These are phyloP conservation scores for Fundulus diaphanus DNA, from an alignment of 2,797 vertebrate genomes.

Conservation along the genomic window DNA sequence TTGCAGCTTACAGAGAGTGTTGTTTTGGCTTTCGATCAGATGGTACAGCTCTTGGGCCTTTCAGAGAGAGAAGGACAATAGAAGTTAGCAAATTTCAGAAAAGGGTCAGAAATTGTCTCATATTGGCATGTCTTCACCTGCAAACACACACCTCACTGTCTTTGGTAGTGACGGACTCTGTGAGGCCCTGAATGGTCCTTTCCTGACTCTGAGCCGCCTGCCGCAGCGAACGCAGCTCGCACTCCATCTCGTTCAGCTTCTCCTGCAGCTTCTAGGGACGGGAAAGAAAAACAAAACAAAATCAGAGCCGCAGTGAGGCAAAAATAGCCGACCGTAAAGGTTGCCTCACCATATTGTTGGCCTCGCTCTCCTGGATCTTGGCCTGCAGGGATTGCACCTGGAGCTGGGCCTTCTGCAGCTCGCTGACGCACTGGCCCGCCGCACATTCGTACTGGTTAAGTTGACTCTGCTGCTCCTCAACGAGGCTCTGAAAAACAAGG, in stretches of 20 bases:
- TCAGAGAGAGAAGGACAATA: not conserved
- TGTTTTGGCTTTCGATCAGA: conserved; percentile 90
- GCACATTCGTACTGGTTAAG: conserved; percentile 80
- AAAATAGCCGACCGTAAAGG: not conserved
- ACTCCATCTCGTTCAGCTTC: conserved; percentile 89
- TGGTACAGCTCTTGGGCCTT: conserved; percentile 91
- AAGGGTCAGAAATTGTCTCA: not conserved
- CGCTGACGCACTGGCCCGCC: conserved; percentile 76
- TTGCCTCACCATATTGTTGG: conserved; percentile 87
- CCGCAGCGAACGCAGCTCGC: conserved; percentile 86
- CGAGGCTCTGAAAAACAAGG: conserved; percentile 77
- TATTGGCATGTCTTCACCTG: not conserved
- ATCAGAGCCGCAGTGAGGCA: not conserved
- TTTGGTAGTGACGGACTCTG: conserved; percentile 87
- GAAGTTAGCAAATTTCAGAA: conserved; percentile 3
- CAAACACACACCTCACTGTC: conserved; percentile 86
- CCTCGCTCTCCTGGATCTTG: conserved; percentile 87
- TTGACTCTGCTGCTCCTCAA: conserved; percentile 85
- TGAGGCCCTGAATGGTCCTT: conserved; percentile 87
- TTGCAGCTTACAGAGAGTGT: conserved; percentile 88
- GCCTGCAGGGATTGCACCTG: conserved; percentile 85
- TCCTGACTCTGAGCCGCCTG: conserved; percentile 87
- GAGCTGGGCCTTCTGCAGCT: conserved; percentile 85
- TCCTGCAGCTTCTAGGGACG: conserved; percentile 88
- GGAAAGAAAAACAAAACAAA: not conserved